phyloP scores from a whole-genome alignment of 2,888 invertebrate species.

The Metellina segmentata region DNA sequence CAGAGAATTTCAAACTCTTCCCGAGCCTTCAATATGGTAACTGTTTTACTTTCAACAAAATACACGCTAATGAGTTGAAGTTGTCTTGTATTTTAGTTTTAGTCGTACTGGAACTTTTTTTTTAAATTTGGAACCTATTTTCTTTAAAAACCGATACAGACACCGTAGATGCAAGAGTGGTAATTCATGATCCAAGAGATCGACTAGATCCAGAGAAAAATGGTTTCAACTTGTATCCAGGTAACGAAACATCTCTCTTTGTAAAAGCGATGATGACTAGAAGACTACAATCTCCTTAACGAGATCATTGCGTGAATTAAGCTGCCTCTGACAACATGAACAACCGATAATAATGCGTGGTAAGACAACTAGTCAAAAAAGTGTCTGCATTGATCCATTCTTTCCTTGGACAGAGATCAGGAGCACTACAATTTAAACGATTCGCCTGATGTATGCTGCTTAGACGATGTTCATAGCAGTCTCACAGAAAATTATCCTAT shows the following conservation, averaged over 20 bases:
- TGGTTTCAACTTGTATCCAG: slow-evolving; percentile 42
- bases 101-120: slow-evolving; percentile 55
- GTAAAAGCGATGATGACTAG: background rate
- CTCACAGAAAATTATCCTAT: background rate
- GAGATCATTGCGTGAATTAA: slow-evolving; percentile 43
- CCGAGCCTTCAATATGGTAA: slow-evolving; percentile 52
- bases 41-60: slow-evolving; percentile 53
- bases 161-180: slow-evolving; percentile 75
- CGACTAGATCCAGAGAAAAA: slow-evolving; percentile 29
- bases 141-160: slow-evolving; percentile 71
- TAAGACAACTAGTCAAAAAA: background rate
- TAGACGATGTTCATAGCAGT: background rate
- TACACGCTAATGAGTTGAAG: background rate
- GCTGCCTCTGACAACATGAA: too few relatives aligned
- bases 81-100: background rate
- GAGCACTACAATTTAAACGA: slow-evolving; percentile 11
- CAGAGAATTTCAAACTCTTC: slow-evolving; percentile 11
- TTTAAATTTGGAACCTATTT: slow-evolving; percentile 65
- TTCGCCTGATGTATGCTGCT: background rate
- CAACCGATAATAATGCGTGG: background rate
- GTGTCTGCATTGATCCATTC: slow-evolving; percentile 36
- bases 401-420: background rate
- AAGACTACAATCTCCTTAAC: slow-evolving; percentile 40
- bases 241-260: slow-evolving; percentile 38
- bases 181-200: slow-evolving; percentile 76